A percentile compares a stretch with the other conserved stretches of the same genome.
Evolutionary conservation across 1,140 invertebrate genomes (phyloP).

Genomic region (Hermetia illucens): DNA sequence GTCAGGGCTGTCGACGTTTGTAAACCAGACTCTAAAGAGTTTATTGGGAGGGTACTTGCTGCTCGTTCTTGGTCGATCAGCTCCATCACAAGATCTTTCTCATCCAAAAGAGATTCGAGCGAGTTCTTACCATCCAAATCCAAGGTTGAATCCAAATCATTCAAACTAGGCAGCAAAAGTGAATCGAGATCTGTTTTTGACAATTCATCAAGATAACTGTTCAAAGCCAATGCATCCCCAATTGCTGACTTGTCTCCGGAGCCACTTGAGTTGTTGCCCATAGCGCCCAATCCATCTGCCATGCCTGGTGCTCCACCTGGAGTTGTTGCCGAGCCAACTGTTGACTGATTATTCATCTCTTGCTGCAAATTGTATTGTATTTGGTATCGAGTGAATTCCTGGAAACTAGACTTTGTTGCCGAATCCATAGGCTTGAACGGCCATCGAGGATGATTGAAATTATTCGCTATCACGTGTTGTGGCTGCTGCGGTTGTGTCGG

Average conservation of each 20-base stretch:
- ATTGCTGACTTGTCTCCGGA: too few relatives aligned
- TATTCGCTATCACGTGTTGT: constrained; percentile 16
- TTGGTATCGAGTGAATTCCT: constrained; percentile 43
- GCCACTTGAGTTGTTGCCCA: constrained; percentile 1
- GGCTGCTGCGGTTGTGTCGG: constrained; percentile 10
- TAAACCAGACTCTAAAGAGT: background rate
- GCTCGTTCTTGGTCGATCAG: constrained; percentile 27
- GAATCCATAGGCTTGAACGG: constrained; percentile 41
- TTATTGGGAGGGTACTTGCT: too few relatives aligned
- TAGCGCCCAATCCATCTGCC: constrained; percentile 23
- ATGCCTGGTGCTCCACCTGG: constrained; percentile 16
- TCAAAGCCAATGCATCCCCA: constrained; percentile 6
- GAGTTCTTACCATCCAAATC: constrained; percentile 36
- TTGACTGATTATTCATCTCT: constrained; percentile 15
- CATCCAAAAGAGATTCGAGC: constrained; percentile 28
- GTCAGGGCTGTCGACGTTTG: constrained; percentile 10
- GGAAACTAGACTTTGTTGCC: constrained; percentile 40
- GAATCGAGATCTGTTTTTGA: constrained; percentile 44
- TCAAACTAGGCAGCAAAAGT: constrained; percentile 41
- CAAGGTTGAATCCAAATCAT: constrained; percentile 34
- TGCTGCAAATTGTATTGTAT: constrained; percentile 44
- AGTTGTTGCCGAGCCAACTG: constrained; percentile 8
- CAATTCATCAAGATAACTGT: constrained; percentile 32
- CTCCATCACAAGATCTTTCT: constrained; percentile 28
- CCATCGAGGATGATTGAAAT: constrained; percentile 33